Conservation (phyloP, 2,113 vertebrate genomes). For the Paedocypris sp. region DNA sequence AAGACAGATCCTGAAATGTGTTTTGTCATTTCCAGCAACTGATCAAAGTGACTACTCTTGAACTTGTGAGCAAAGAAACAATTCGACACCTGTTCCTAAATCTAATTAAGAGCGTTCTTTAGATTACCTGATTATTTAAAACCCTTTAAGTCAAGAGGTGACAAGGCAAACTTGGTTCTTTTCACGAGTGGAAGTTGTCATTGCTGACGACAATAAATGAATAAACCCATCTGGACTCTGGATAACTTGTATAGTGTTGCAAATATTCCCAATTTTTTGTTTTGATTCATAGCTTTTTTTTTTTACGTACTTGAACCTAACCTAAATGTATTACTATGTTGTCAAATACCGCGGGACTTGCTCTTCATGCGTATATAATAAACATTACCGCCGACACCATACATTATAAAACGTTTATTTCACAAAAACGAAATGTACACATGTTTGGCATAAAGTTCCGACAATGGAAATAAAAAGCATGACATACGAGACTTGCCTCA, state of each 20-base stretch:
- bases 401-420: conserved; percentile 12
- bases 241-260: no score
- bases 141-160: conserved; percentile 10
- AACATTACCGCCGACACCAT: no score
- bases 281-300: no score
- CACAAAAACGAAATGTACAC: conserved; percentile 1
- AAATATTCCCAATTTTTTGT: no score
- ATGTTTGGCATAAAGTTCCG: background rate
- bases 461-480: background rate
- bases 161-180: no score
- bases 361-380: no score
- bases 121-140: background rate
- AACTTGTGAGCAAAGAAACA: background rate
- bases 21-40: background rate
- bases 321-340: no score
- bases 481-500: background rate
- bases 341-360: no score
- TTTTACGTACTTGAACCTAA: no score
- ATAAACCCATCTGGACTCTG: no score
- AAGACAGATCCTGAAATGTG: background rate
- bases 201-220: background rate
- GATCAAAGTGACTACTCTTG: background rate
- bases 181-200: no score
- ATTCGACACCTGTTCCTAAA: background rate
- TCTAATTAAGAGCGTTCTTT: background rate